Evolutionary conservation across 2,888 invertebrate species (phyloP).

Genomic region (Lochmaea capreae): DNA sequence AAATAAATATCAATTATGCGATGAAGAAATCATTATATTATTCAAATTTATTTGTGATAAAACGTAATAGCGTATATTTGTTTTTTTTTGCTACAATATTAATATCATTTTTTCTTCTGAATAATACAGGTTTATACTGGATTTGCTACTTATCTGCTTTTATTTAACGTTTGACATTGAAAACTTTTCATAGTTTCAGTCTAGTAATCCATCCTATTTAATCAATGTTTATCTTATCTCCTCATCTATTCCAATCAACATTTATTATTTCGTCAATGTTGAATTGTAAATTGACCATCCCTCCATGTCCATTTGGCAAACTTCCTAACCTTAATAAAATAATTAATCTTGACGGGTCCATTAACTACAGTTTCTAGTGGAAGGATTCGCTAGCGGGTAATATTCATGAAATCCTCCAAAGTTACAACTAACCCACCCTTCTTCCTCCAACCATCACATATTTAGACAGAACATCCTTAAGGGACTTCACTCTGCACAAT

Average conservation of each 20-base stretch:
- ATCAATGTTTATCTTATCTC: not conserved
- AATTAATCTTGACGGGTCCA: conserved; percentile 32
- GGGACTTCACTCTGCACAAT: conserved; percentile 8
- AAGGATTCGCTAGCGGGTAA: conserved; percentile 20
- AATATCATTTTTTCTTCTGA: no score
- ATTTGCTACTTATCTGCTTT: no score
- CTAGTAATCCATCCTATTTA: not conserved
- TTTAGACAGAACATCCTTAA: conserved; percentile 20
- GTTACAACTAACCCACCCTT: conserved; percentile 11
- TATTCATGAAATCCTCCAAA: conserved; percentile 28
- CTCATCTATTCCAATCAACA: conserved; percentile 5
- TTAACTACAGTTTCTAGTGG: conserved; percentile 13
- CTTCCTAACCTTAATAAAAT: conserved; percentile 27
- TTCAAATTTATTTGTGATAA: no score
- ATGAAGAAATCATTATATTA: no score
- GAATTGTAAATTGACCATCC: conserved; percentile 28
- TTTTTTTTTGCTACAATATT: no score
- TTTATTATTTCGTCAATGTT: conserved; percentile 23
- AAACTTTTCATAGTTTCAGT: no score
- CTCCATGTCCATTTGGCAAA: conserved; percentile 18
- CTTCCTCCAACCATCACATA: conserved; percentile 9
- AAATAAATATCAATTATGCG: no score
- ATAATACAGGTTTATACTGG: no score
- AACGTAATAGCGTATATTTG: no score
- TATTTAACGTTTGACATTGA: no score